These are phyloP conservation scores for Lepisosteus osseus DNA, from an alignment of 2,113 vertebrate genomes.

Conservation along the genomic window DNA sequence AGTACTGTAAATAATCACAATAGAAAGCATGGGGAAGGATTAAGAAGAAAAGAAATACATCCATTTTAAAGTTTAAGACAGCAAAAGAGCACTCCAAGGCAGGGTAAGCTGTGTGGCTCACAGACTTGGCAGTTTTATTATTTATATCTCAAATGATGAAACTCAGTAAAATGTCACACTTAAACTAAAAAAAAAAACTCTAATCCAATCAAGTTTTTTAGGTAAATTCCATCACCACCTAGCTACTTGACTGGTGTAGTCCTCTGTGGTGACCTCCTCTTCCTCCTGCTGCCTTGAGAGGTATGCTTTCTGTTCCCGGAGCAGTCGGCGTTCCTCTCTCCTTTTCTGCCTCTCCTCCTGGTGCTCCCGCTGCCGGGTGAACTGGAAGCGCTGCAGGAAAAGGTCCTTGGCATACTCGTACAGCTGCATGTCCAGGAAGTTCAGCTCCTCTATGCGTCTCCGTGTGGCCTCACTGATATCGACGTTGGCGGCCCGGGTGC, in stretches of 20 bases:
- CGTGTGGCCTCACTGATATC: constrained; percentile 81
- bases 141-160: constrained; percentile 36
- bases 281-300: constrained; percentile 51
- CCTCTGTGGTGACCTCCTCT: constrained; percentile 80
- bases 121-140: constrained; percentile 47
- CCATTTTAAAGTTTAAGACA: constrained; percentile 60
- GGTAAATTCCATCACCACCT: constrained; percentile 75
- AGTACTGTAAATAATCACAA: constrained; percentile 35
- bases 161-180: constrained; percentile 38
- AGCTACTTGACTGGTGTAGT: constrained; percentile 93
- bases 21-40: constrained; percentile 26
- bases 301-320: constrained; percentile 74
- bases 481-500: constrained; percentile 89
- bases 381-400: constrained; percentile 93
- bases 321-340: constrained; percentile 77
- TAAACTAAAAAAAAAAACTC: constrained; percentile 41
- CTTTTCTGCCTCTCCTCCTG: constrained; percentile 79
- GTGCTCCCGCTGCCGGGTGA: constrained; percentile 82
- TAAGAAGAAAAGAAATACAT: constrained; percentile 8
- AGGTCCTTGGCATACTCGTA: constrained; percentile 92
- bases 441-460: constrained; percentile 83
- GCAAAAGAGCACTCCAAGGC: constrained; percentile 52
- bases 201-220: not conserved
- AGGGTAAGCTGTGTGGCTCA: constrained; percentile 49
- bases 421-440: constrained; percentile 89